Evolutionary conservation across 2,888 invertebrate genomes (phyloP), one percentile per base, ranked within the genome.

Genomic region (Perithous albicinctus): DNA sequence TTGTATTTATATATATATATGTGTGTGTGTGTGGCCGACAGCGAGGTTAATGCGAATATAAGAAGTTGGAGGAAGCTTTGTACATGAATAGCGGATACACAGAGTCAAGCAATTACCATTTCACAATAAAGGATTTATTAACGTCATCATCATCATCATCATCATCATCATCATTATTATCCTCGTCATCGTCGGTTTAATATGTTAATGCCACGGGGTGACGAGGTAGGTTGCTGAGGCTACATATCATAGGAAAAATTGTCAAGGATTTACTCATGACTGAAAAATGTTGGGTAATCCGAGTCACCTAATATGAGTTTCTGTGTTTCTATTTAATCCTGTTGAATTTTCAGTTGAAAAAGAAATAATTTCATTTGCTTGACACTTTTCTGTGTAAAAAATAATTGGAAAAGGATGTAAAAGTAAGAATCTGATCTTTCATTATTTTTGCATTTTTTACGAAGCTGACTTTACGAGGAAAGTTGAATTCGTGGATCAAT

Each of bases 101-200:
- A 32, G 61, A 67, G 20, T 41, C 32, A 35, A 20, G 41, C 61
- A 77, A 80, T 80, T 80, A 77, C 66, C 56, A 67, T 73, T 77
- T 77, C 35, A 54, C 67, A 77, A 81, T 77, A 77, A 81, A 63
- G 80, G 54, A 73, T 76, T 72, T 73, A 77, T 77, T 35, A 81
- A 56, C 72, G 80, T 80, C 80, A 69, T 70, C 70, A 69, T 74
- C 64, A 54, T 59, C 15, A 63, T 48, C 61, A 32, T 73, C 48
- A 54, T n/a, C n/a, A 35, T 74, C 51, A 54, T 80, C 64, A 38
- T 59, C 26, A 48, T 79, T 73, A 70, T 70, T 8, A 35, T 67
- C 48, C 10, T 54, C 61, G 63, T 74, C 63, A 48, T 64, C 20
- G 18, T 15, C 48, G 38, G 20, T 23, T 20, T 38, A 66, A 35